A percentile compares a stretch with the other conserved stretches of the same genome.
These are phyloP conservation scores for Dryobates pubescens DNA, from an alignment of 2,797 vertebrate genomes.

Conservation along the genomic window DNA sequence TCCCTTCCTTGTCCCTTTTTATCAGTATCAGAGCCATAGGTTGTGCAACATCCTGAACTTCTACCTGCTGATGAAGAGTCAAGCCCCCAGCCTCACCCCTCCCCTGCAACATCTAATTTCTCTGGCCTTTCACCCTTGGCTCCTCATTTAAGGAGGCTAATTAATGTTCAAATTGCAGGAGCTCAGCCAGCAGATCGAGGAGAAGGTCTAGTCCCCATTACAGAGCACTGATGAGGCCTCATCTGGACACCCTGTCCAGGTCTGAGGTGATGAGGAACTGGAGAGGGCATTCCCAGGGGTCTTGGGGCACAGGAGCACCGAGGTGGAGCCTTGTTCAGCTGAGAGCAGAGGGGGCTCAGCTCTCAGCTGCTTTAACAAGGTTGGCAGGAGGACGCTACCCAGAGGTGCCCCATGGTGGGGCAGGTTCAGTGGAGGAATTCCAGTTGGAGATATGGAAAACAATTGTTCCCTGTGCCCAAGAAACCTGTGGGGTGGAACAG, in stretches of 20 bases:
- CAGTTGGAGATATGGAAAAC: not conserved
- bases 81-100: not conserved
- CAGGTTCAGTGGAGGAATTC: not conserved
- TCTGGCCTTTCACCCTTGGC: constrained; percentile 45
- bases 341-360: not conserved
- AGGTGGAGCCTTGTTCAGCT: not conserved
- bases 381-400: not conserved
- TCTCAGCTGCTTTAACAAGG: not conserved
- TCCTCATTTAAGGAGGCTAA: constrained; percentile 30
- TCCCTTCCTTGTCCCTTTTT: not conserved
- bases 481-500: not conserved
- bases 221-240: not conserved
- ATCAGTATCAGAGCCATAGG: not conserved
- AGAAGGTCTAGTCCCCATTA: not conserved
- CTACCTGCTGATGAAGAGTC: not conserved
- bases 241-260: not conserved
- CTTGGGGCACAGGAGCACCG: not conserved
- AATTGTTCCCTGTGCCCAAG: not conserved
- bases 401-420: not conserved
- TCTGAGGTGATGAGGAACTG: not conserved
- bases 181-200: not conserved
- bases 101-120: not conserved
- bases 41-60: not conserved
- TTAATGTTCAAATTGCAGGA: constrained; percentile 50
- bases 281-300: not conserved